Evolutionary conservation across 2,888 invertebrate genomes (phyloP).

Genomic region (Ceraclea dissimilis): DNA sequence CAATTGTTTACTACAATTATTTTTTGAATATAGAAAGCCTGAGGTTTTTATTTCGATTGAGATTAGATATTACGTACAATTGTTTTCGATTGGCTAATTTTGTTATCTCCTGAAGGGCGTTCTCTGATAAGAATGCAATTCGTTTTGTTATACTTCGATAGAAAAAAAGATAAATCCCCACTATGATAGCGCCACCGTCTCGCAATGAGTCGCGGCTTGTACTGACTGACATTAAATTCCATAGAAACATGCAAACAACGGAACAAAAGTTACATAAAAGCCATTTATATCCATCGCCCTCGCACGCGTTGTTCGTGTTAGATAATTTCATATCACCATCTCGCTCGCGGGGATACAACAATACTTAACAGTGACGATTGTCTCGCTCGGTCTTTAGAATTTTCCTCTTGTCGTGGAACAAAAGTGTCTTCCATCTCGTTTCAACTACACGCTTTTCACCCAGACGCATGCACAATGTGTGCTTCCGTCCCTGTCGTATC

Average conservation of each 20-base stretch:
- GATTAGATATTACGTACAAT: too few species aligned
- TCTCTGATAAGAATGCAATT: not conserved
- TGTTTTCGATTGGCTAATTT: too few species aligned
- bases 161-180: not conserved
- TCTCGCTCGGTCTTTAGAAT: slow-evolving; percentile 17
- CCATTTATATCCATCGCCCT: slow-evolving; percentile 3
- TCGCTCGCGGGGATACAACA: slow-evolving; percentile 8
- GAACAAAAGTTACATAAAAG: slow-evolving; percentile 14
- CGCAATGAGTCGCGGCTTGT: slow-evolving; percentile 11
- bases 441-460: slow-evolving; percentile 14
- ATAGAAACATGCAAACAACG: slow-evolving; percentile 16
- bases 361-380: slow-evolving; percentile 17
- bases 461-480: slow-evolving; percentile 8
- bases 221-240: slow-evolving; percentile 13
- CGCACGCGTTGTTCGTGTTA: not conserved
- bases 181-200: slow-evolving; percentile 6
- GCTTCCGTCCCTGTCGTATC: slow-evolving; percentile 5
- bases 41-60: too few species aligned
- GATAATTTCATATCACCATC: not conserved
- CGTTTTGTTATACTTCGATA: slow-evolving; percentile 5
- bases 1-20: too few species aligned
- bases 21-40: too few species aligned
- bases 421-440: slow-evolving; percentile 14
- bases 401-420: slow-evolving; percentile 15
- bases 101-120: slow-evolving; percentile 8